Percentiles rank a stretch among this genome's conserved stretches.
Evolutionary conservation across 2,888 invertebrate species (phyloP).

Genomic region (Phrixothrix hirtus): DNA sequence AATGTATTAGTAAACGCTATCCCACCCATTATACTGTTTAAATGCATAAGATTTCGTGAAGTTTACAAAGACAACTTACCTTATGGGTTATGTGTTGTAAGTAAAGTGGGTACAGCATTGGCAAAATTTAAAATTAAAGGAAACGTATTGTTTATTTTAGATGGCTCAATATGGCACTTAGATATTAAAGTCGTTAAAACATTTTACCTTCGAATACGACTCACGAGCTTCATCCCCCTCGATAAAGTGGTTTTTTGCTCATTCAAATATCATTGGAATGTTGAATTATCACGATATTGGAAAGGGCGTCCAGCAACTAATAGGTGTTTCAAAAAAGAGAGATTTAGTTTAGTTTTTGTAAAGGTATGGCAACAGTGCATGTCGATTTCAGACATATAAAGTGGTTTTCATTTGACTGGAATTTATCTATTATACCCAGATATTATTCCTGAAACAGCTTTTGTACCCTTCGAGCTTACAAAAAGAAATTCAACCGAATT

Average conservation of each 20-base stretch:
- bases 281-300: too few species aligned
- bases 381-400: too few species aligned
- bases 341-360: conserved; percentile 2
- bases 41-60: neutral
- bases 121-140: conserved; percentile 33
- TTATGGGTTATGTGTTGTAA: conserved; percentile 11
- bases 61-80: conserved; percentile 8
- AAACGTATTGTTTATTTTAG: conserved; percentile 34
- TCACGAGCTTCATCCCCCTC: conserved; percentile 43
- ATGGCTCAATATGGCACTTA: conserved; percentile 37
- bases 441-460: too few species aligned
- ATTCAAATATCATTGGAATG: conserved; percentile 42
- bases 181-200: too few species aligned
- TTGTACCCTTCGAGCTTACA: too few species aligned
- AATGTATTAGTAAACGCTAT: neutral
- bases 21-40: neutral
- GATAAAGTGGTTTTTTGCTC: conserved; percentile 43
- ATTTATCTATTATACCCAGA: too few species aligned
- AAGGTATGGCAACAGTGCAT: conserved; percentile 9
- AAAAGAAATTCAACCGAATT: too few species aligned
- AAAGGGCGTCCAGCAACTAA: too few species aligned
- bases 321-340: too few species aligned
- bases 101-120: conserved; percentile 8
- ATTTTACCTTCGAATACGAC: conserved; percentile 46
- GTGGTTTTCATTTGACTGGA: conserved; percentile 36